These are phyloP conservation scores for Vesta saturnalis DNA, from an alignment of 2,888 invertebrate species.

Conservation along the genomic window DNA sequence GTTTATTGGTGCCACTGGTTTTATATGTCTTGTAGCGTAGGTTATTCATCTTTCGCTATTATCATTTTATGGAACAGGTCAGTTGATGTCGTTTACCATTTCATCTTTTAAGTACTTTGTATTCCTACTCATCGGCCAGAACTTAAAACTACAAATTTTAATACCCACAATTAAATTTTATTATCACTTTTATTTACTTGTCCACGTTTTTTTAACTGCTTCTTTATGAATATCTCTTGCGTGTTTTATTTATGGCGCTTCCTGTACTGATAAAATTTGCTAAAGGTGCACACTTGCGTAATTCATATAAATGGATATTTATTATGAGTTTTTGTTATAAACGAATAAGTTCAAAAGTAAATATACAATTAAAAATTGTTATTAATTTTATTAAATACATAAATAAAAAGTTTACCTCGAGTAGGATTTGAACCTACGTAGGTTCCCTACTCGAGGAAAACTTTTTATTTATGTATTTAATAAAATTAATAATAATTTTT, in stretches of 20 bases:
- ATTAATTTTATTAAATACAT: too few species aligned
- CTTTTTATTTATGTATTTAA: too few species aligned
- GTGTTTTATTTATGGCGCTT: slow-evolving; percentile 1
- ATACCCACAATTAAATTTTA: slow-evolving; percentile 11
- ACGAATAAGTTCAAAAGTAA: too few species aligned
- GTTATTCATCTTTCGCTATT: slow-evolving; percentile 29
- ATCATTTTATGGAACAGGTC: slow-evolving; percentile 20
- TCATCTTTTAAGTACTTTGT: not conserved
- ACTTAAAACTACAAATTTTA: slow-evolving; percentile 5
- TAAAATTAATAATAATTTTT: too few species aligned
- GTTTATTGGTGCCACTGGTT: slow-evolving; percentile 35
- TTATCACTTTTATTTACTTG: slow-evolving; percentile 9
- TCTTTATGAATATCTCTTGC: not conserved
- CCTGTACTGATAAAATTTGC: not conserved
- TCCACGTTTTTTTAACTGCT: not conserved
- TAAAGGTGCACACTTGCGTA: not conserved
- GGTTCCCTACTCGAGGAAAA: too few species aligned
- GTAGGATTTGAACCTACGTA: too few species aligned
- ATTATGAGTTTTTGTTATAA: too few species aligned
- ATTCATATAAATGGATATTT: not conserved
- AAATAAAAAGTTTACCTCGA: too few species aligned
- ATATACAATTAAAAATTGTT: too few species aligned
- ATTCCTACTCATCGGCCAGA: not conserved
- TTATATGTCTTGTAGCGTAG: slow-evolving; percentile 30
- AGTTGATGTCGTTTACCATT: slow-evolving; percentile 8